Base-by-base conservation (phyloP, 2,888 invertebrate genomes). In the Didymodactylos carnosus region DNA sequence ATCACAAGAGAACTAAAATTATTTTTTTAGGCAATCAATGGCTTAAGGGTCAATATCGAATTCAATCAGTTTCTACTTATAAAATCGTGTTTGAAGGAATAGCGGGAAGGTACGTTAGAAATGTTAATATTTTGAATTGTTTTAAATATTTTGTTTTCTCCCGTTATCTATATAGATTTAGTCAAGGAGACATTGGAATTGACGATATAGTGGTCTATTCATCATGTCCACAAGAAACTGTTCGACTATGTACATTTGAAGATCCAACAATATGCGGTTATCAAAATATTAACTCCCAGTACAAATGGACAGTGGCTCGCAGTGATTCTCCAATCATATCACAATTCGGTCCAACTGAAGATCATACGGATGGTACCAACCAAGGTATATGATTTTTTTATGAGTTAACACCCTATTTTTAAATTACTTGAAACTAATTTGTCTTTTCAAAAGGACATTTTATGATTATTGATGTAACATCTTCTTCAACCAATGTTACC, bases 161-260 rank as follows among this genome's bases (percentile, higher is more conserved):
- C n/a, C n/a, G n/a, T n/a, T 35, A 1, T n/a, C 2, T n/a, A 49
- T 25, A 27, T 35, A 62, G 62, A 35, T 62, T 3, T 35, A 2
- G 8, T 62, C 62, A 10, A 10, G 62, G 62, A 35, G 62, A 62
- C 11, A 74, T 74, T 46, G 74, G 62, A 53, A 19, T 74, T 39
- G 74, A 74, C 29, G 74, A 74, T 46, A 53, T 74, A 39, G 39
- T 40, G 10, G 43, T 74, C 8, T 72, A 51, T 46, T 19, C 43
- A 27, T 46, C 62, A 43, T 74, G 74, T 71, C 62, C 74, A n/a
- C 23, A 23, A 11, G 46, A 74, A 25, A 29, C 29, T 11, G 39
- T 46, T 46, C 35, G 74, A 27, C 53, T 74, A 23, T 74, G 74
- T 72, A 53, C 71, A 53, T 74, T 74, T 41, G 71, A 74, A 71